Evolutionary conservation across 2,113 vertebrate genomes (phyloP).

Genomic region (Hemiprocne comata): DNA sequence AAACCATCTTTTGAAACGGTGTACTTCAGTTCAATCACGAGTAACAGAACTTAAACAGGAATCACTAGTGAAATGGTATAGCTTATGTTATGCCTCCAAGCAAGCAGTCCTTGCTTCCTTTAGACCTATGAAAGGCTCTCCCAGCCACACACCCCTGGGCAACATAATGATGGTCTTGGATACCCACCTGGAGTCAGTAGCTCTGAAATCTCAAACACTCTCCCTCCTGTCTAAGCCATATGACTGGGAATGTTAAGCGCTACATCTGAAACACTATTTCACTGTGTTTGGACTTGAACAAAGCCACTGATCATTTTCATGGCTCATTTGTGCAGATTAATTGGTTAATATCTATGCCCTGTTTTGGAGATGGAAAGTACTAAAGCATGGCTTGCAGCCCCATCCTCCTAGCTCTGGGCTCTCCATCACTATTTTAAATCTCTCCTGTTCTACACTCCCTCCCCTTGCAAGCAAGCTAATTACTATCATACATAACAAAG

Average conservation of each 20-base stretch:
- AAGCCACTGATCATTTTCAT: slow-evolving; percentile 41
- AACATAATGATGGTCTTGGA: not conserved
- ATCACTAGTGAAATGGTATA: not conserved
- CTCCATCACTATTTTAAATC: slow-evolving; percentile 29
- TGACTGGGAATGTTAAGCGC: not conserved
- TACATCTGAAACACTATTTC: slow-evolving; percentile 17
- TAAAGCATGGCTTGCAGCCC: not conserved
- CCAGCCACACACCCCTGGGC: not conserved
- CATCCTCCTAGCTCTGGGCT: not conserved
- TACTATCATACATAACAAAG: not conserved
- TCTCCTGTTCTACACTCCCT: not conserved
- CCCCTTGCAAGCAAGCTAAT: slow-evolving; percentile 5
- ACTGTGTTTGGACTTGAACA: slow-evolving; percentile 15
- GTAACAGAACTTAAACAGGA: not conserved
- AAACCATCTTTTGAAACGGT: not conserved
- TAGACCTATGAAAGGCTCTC: not conserved
- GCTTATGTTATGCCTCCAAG: accelerated
- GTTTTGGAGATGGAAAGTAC: slow-evolving; percentile 17
- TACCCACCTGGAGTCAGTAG: not conserved
- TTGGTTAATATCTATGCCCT: slow-evolving; percentile 28
- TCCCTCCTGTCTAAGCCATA: not conserved
- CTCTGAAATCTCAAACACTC: not conserved
- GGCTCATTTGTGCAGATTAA: slow-evolving; percentile 49
- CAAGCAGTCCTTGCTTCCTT: not conserved
- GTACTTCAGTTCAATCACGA: not conserved